Evolutionary conservation across 2,797 vertebrate genomes (phyloP).

Genomic region (Calcarius lapponicus): DNA sequence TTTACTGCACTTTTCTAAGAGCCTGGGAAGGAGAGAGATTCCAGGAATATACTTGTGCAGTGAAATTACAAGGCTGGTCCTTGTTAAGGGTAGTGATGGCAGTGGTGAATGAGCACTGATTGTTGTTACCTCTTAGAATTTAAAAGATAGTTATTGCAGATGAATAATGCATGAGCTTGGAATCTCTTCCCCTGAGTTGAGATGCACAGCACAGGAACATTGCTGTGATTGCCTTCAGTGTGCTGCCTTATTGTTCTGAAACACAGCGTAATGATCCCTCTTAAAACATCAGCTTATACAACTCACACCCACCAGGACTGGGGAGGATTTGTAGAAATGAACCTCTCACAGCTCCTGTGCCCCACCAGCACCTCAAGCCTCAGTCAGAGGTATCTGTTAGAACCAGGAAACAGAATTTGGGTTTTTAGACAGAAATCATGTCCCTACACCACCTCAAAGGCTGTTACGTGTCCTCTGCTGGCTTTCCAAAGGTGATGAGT

Average conservation of each 20-base stretch:
- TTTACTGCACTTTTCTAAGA: not conserved
- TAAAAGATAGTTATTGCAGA: not conserved
- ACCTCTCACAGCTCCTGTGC: not conserved
- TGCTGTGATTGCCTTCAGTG: not conserved
- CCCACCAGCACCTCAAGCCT: not conserved
- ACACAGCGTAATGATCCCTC: not conserved
- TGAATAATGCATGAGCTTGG: conserved; percentile 47
- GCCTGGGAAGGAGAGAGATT: not conserved
- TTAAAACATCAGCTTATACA: not conserved
- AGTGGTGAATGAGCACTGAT: not conserved
- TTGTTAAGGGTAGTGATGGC: not conserved
- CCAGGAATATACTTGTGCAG: not conserved
- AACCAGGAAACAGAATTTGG: not conserved
- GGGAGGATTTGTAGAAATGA: not conserved
- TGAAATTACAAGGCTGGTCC: not conserved
- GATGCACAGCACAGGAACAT: not conserved
- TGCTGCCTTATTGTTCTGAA: conserved; percentile 28
- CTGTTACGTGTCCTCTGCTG: accelerated
- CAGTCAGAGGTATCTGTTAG: not conserved
- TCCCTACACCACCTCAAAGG: not conserved
- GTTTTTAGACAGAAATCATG: not conserved
- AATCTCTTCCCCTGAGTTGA: conserved; percentile 14
- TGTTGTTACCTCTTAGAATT: conserved; percentile 10
- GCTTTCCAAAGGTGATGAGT: not conserved
- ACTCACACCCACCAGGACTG: not conserved